Base-by-base conservation (phyloP, 2,113 vertebrate species). In the Aphelocoma coerulescens region DNA sequence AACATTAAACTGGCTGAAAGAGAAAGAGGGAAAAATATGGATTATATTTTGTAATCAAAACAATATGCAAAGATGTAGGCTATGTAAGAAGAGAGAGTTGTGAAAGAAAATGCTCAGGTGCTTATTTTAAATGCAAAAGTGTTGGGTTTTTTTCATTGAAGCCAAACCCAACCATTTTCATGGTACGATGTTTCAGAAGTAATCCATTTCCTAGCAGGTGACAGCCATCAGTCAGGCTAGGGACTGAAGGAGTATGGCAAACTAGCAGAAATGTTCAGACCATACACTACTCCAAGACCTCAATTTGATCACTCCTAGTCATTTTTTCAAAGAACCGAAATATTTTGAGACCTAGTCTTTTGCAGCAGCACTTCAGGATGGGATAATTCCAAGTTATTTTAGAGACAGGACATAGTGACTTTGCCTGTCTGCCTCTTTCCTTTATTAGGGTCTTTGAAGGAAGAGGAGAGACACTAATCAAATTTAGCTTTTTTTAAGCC, bases 361-460 rank as follows among this genome's bases (percentile, higher is more conserved):
- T 79, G 37, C 7, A 85, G 33, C 28, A 72, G 30, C 24, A 23
- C 48, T 75, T 88, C 44, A 44, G 15, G 8, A 9, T 46, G 11
- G 33, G 10, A 69, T 71, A 49, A 5, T 8, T 58, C 65, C 16
- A 65, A 72, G 17, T 48, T 79, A 59, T 69, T 72, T 68, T 39
- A 39, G 27, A 54, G 14, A 67, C 1, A 22, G 17, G 7, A 3
- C 1, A 1, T 6, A 58, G 5, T 23, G 8, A 63, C 62, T 90
- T 62, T 6, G 1, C 1, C 9, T 3, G 7, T 68, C 28, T 35
- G 11, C 3, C 19, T n/a, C 14, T 59, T 71, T 49, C 7, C 17
- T 51, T 76, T 68, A 32, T 63, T 59, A 49, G 7, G 7, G 22
- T 13, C 26, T 61, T 65, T 57, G 41, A 78, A 46, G 26, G 41